Evolutionary conservation across 2,113 vertebrate genomes (phyloP).

Genomic region (Platysternon megacephalum): DNA sequence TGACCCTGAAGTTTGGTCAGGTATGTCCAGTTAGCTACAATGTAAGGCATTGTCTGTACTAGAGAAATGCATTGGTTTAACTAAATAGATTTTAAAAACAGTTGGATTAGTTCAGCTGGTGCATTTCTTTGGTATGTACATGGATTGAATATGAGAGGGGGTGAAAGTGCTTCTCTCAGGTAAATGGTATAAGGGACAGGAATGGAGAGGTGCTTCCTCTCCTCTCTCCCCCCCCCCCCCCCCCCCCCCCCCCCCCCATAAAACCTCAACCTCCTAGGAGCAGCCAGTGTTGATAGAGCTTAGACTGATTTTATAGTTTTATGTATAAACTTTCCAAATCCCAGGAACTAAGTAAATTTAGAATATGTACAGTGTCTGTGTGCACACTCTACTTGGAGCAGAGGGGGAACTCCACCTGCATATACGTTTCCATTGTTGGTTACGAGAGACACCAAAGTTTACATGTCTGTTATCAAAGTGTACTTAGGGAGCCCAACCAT

Average conservation of each 20-base stretch:
- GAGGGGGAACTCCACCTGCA: not conserved
- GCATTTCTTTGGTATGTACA: fast-evolving
- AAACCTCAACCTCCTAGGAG: not conserved
- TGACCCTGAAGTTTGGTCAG: not conserved
- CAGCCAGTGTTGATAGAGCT: not conserved
- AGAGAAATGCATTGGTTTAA: not conserved
- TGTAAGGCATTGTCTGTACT: not conserved
- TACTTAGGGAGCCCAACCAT: not conserved
- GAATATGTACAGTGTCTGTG: not conserved
- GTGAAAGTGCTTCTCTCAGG: not conserved
- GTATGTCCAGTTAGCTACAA: not conserved
- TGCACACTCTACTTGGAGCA: not conserved
- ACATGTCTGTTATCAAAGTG: not conserved
- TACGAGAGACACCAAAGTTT: not conserved
- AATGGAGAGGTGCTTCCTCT: not conserved
- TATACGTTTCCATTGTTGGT: not conserved
- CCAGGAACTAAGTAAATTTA: not conserved
- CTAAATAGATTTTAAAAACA: not conserved
- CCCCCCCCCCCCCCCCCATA: too few species aligned
- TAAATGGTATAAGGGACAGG: not conserved
- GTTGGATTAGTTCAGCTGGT: not conserved
- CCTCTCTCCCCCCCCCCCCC: too few species aligned
- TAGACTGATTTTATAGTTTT: not conserved
- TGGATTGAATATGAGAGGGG: not conserved
- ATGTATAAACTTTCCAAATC: not conserved